Evolutionary conservation across 2,888 invertebrate genomes (phyloP).

Genomic region (Synanthedon myopaeformis): DNA sequence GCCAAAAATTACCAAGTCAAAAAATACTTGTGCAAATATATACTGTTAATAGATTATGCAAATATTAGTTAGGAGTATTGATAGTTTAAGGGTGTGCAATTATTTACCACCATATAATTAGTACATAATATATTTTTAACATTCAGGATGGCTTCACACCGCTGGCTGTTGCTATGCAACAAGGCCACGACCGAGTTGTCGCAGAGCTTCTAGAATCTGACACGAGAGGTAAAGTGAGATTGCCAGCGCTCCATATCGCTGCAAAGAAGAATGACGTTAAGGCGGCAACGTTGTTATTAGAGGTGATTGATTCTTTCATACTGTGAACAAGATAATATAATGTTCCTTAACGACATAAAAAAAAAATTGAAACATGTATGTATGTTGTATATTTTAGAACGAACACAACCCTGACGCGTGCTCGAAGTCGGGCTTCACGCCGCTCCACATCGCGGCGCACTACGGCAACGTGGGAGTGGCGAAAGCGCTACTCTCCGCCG

Average conservation of each 20-base stretch:
- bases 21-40: no score
- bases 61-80: no score
- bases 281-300: slow-evolving; percentile 90
- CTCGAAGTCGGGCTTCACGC: slow-evolving; percentile 98
- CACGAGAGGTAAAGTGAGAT: slow-evolving; percentile 92
- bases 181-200: slow-evolving; percentile 97
- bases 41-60: no score
- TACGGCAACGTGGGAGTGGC: slow-evolving; percentile 98
- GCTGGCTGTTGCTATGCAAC: slow-evolving; percentile 98
- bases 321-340: no score
- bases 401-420: slow-evolving; percentile 97
- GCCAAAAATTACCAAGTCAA: no score
- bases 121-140: background rate
- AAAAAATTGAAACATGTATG: no score
- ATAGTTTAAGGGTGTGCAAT: no score
- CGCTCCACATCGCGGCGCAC: slow-evolving; percentile 97
- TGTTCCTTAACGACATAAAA: no score
- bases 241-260: slow-evolving; percentile 97
- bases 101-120: background rate
- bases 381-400: slow-evolving; percentile 66
- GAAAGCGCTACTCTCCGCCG: slow-evolving; percentile 85
- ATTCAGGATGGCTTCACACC: slow-evolving; percentile 96
- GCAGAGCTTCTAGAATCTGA: slow-evolving; percentile 96
- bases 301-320: slow-evolving; percentile 53
- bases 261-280: slow-evolving; percentile 99